Base-by-base conservation (phyloP, 1,140 invertebrate species). In the Coelopa frigida region DNA sequence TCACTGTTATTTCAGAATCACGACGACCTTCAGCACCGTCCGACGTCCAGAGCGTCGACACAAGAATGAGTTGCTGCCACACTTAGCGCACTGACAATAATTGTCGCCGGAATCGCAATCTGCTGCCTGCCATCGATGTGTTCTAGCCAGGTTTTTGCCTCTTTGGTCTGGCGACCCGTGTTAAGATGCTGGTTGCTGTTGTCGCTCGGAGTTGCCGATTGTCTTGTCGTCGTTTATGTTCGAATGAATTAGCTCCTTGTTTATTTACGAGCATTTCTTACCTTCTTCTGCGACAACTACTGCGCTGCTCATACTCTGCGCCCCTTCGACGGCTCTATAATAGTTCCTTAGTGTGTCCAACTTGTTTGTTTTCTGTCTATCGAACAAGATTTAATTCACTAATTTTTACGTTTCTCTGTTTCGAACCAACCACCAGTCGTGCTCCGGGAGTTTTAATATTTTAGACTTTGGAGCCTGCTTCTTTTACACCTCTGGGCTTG, bases 331-430 rank as follows among this genome's bases (percentile, higher is more conserved):
- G 4, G 18, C 14, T 20, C 0, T 3, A 14, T 59, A 54, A 56
- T 54, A 49, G 54, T 54, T 63, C 51, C 54, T 51, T 52, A 63
- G 60, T 61, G 63, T 63, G 60, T 63, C 60, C 50, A 55, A 60
- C 52, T 60, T 62, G 58, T 62, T 62, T 62, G 59, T 62, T 42
- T 49, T 50, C 60, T 62, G 59, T 62, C 60, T 52, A 62, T 52
- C 44, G 46, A 56, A 62, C 60, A 62, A 56, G 55, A 63, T 63
- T 63, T 56, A 56, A 63, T 60, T 60, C 56, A 63, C 55, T 63
- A 50, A 60, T 59, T 62, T 55, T 49, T 45, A 6, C 24, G 18
- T 29, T 14, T 17, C 37, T 48, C n/a, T 8, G 14, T 15, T 18
- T 8, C 18, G 6, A n/a, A n/a, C n/a, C n/a, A n/a, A n/a, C n/a